These are phyloP conservation scores for Mobula birostris DNA, from an alignment of 2,113 vertebrate species.

Conservation along the genomic window DNA sequence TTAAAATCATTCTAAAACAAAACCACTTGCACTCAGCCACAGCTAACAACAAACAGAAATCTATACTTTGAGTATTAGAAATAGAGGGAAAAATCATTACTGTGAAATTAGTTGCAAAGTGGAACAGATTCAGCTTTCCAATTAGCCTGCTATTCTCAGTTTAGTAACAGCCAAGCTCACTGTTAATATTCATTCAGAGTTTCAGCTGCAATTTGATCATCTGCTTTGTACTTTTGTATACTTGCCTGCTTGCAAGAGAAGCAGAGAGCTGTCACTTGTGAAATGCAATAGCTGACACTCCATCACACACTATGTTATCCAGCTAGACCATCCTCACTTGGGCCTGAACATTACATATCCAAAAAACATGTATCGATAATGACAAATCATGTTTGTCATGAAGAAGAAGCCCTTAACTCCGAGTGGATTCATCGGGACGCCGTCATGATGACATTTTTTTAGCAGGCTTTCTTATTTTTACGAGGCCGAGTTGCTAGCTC, in stretches of 20 bases:
- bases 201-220: conserved; percentile 10
- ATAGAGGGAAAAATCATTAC: neutral
- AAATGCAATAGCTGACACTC: neutral
- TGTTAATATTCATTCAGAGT: conserved; percentile 7
- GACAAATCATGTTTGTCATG: too few relatives aligned
- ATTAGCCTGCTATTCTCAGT: neutral
- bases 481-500: too few relatives aligned
- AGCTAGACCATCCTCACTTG: neutral
- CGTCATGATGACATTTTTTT: too few relatives aligned
- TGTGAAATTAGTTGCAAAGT: neutral
- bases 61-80: neutral
- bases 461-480: too few relatives aligned
- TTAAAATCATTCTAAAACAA: neutral
- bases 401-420: too few relatives aligned
- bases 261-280: neutral
- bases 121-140: neutral
- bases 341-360: neutral
- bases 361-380: neutral
- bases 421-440: too few relatives aligned
- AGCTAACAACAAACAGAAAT: neutral
- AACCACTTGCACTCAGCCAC: neutral
- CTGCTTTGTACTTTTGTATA: neutral
- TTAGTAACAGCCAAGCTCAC: neutral
- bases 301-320: neutral
- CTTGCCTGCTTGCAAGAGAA: neutral